Conservation (phyloP, 2,113 vertebrate species). For the Sebastes fasciatus region DNA sequence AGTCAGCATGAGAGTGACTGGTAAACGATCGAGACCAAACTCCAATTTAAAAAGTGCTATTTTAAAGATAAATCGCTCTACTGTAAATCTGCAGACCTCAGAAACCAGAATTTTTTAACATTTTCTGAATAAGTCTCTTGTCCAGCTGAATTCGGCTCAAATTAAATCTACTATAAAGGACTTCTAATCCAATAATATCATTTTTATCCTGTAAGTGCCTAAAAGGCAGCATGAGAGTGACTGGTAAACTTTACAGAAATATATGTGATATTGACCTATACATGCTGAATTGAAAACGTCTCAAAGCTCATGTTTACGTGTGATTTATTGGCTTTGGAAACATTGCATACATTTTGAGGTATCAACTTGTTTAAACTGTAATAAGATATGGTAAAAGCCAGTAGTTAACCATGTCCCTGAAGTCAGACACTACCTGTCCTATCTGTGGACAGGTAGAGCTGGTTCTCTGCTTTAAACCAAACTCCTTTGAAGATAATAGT, state of each 20-base stretch:
- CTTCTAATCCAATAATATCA: background rate
- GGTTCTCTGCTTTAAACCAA: background rate
- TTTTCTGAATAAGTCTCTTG: background rate
- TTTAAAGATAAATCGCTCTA: background rate
- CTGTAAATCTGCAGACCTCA: accelerated
- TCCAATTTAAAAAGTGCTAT: accelerated
- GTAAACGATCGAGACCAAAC: background rate
- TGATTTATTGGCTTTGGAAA: background rate
- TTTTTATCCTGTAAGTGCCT: too few species aligned
- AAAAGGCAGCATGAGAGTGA: background rate
- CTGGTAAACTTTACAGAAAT: background rate
- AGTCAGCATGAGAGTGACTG: background rate
- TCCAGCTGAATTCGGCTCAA: background rate
- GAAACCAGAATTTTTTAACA: accelerated
- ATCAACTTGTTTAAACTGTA: background rate
- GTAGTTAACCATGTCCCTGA: background rate
- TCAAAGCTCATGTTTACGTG: background rate
- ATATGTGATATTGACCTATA: background rate
- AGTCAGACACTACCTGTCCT: background rate
- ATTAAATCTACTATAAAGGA: background rate
- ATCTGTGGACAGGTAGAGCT: background rate
- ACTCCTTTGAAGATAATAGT: background rate
- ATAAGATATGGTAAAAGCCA: too few species aligned
- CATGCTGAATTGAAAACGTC: background rate
- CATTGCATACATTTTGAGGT: background rate